These are phyloP conservation scores for Pseudopodoces humilis DNA, from an alignment of 2,113 vertebrate species.

Conservation along the genomic window DNA sequence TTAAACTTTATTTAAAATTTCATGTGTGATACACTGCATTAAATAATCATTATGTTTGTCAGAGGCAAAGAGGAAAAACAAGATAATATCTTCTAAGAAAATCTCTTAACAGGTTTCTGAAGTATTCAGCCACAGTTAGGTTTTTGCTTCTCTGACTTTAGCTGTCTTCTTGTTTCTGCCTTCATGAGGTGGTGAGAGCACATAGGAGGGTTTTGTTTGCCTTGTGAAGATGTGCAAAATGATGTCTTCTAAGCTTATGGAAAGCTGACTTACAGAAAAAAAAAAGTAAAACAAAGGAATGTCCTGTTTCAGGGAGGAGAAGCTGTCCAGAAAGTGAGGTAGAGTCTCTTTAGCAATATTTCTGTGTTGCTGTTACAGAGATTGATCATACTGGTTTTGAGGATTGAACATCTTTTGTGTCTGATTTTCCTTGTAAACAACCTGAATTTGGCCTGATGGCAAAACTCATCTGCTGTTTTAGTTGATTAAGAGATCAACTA, in stretches of 20 bases:
- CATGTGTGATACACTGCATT: background rate
- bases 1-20: background rate
- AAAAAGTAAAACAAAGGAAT: background rate
- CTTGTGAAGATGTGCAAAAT: background rate
- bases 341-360: background rate
- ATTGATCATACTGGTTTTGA: background rate
- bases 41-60: background rate
- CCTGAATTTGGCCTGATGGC: background rate
- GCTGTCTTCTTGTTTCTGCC: background rate
- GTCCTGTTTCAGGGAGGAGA: background rate
- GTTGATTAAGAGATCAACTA: background rate
- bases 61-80: background rate
- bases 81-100: background rate
- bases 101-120: background rate
- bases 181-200: background rate
- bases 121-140: background rate
- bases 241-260: background rate
- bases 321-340: background rate
- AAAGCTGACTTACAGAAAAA: background rate
- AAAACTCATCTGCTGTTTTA: background rate
- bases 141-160: background rate
- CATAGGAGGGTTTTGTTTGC: fast-evolving
- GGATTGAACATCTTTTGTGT: background rate
- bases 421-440: background rate
- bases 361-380: background rate